phyloP scores from a whole-genome alignment of 2,888 invertebrate species.

The Unio pictorum region DNA sequence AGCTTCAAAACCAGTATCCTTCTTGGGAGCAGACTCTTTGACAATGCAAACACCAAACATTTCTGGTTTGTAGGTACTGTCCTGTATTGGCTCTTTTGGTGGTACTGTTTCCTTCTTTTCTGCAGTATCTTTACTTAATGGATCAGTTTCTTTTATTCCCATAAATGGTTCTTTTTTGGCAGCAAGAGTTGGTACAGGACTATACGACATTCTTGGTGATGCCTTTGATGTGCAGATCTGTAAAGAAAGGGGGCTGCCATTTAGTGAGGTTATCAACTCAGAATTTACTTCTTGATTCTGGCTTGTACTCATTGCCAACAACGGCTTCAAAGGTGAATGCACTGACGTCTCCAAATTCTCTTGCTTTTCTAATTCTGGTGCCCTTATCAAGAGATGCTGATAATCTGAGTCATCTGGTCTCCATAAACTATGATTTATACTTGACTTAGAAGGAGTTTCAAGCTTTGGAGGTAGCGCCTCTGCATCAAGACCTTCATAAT shows the following conservation, averaged over 20 bases:
- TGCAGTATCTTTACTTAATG: too few relatives aligned
- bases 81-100: not conserved
- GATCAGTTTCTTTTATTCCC: too few relatives aligned
- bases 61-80: not conserved
- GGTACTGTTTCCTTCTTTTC: too few relatives aligned
- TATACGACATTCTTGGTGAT: too few relatives aligned
- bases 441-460: constrained; percentile 5
- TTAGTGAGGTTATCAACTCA: too few relatives aligned
- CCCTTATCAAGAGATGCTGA: not conserved
- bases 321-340: too few relatives aligned
- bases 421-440: not conserved
- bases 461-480: constrained; percentile 10
- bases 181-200: too few relatives aligned
- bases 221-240: too few relatives aligned
- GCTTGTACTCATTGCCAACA: too few relatives aligned
- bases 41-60: constrained; percentile 2
- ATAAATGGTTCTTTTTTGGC: too few relatives aligned
- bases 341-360: not conserved
- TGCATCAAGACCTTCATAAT: not conserved
- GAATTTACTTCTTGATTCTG: too few relatives aligned
- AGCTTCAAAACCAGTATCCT: constrained; percentile 12
- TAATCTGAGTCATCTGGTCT: constrained; percentile 4
- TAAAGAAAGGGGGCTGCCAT: too few relatives aligned
- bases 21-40: constrained; percentile 4
- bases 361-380: constrained; percentile 3